Evolutionary conservation across 2,113 vertebrate species (phyloP), one percentile per base, ranked within the genome.

Genomic region (Cyphotilapia sp.): DNA sequence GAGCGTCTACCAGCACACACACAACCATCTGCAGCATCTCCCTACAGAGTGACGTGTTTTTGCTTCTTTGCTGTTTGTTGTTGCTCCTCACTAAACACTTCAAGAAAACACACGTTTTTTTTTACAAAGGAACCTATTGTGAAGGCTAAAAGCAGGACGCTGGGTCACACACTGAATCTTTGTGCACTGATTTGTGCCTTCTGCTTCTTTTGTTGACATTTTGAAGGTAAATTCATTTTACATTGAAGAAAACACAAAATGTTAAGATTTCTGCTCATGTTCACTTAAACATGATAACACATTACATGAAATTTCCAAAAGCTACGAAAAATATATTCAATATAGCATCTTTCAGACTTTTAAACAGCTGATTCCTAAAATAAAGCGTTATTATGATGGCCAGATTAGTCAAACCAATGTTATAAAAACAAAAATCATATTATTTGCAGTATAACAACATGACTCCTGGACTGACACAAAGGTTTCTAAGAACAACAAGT

Each of bases 401-500:
- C 8, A 22, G 19, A 69, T 8, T 69, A 69, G 63, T 69, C 63
- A 38, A 8, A 66, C 4, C 19, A 42, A 16, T 1, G 22, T 0
- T 27, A 24, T 42, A 38, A 42, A 71, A 10, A 27, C 8, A 27
- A 27, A 6, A 74, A 74, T 45, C 38, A 27, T 27, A 7, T 13
- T 38, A 22, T 12, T 38, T 66, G 6, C 1, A 38, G 61, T 13
- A 38, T 13, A 2, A 1, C 4, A 0, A 12, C 61, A 0, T 8
- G 33, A 66, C 6, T 63, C 0, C 9, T n/a, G 1, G 6, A 0
- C 61, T 35, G 17, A 40, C n/a, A 16, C n/a, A 71, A 14, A 9
- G 63, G 63, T 24, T 71, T 40, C 61, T 38, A 38, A 38, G 11
- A 69, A 69, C 11, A 69, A 22, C n/a, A 13, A 69, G 12, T 69